Evolutionary conservation across 2,888 invertebrate species (phyloP).

Genomic region (Phymatocera aterrima): DNA sequence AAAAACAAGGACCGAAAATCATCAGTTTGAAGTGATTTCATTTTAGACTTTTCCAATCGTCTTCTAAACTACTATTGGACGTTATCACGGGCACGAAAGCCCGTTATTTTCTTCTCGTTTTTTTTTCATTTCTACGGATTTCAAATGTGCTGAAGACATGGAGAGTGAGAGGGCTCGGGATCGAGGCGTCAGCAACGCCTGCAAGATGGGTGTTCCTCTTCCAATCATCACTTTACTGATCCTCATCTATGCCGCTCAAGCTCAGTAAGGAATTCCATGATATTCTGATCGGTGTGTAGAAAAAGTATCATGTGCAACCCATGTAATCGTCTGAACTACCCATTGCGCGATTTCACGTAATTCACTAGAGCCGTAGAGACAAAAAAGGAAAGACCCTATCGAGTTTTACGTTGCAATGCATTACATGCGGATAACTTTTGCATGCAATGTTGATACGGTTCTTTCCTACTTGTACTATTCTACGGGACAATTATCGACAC

Average conservation of each 20-base stretch:
- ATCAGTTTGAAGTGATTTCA: slow-evolving; percentile 2
- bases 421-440: slow-evolving; percentile 17
- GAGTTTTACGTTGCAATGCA: not conserved
- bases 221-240: slow-evolving; percentile 63
- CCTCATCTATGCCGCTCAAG: slow-evolving; percentile 61
- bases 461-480: slow-evolving; percentile 12
- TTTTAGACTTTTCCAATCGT: not conserved
- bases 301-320: not conserved
- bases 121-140: slow-evolving; percentile 25
- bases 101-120: not conserved
- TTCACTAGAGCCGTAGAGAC: not conserved
- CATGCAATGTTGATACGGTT: not conserved
- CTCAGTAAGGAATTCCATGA: slow-evolving; percentile 66
- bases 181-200: slow-evolving; percentile 58
- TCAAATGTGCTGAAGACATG: slow-evolving; percentile 61
- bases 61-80: not conserved
- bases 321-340: no score
- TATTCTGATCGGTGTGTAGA: slow-evolving; percentile 45
- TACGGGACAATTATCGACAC: slow-evolving; percentile 23
- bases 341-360: not conserved
- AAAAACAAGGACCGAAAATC: not conserved
- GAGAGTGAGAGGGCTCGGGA: slow-evolving; percentile 52
- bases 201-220: slow-evolving; percentile 58
- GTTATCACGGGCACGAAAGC: not conserved
- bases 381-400: not conserved